Base-by-base conservation (phyloP, 35 echinoderm and acorn worm species). In the Hemicentrotus pulcherrimus region DNA sequence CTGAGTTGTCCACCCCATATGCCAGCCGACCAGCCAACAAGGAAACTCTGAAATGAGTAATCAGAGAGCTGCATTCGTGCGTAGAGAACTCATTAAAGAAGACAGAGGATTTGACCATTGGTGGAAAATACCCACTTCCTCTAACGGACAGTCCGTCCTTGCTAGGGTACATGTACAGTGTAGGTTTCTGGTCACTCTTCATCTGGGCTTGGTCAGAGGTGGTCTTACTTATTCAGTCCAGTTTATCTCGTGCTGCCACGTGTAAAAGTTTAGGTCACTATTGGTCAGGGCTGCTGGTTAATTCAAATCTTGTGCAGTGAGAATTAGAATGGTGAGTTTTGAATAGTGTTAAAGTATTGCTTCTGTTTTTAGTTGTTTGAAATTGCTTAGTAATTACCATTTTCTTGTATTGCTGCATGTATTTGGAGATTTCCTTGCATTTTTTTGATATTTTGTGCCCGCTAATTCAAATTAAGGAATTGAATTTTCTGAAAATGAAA, bases 91-190 rank as follows among this genome's bases (percentile, higher is more conserved):
- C 65, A 78, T 78, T 78, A 78, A 78, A 15, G 65, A 55, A 55
- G 50, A 55, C 50, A 55, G 11, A 78, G 22, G 6, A 18, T 78
- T 16, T 78, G 65, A 78, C 28, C 28, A n/a, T 22, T 78, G 5
- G 65, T 78, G 24, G 65, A 78, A 78, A 78, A 78, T 78, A 78
- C 65, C 65, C 65, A 78, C 65, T 78, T 78, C 65, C 65, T 78
- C 65, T 78, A 28, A 7, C 22, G 28, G 22, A 28, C 65, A 28
- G 65, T 78, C 24, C 65, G 0, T n/a, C 65, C 65, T 59, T 78
- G 65, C 50, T 55, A 55, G 65, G 65, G 65, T 78, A 78, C 65
- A 28, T 18, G 19, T 24, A 0, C 50, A 65, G 60, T 15, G 47
- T 52, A 78, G 65, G 22, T 78, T 59, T 14, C 65, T 78, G 65